These are phyloP conservation scores for Eupelmus urozonus DNA, from an alignment of 2,888 invertebrate genomes.

Conservation along the genomic window DNA sequence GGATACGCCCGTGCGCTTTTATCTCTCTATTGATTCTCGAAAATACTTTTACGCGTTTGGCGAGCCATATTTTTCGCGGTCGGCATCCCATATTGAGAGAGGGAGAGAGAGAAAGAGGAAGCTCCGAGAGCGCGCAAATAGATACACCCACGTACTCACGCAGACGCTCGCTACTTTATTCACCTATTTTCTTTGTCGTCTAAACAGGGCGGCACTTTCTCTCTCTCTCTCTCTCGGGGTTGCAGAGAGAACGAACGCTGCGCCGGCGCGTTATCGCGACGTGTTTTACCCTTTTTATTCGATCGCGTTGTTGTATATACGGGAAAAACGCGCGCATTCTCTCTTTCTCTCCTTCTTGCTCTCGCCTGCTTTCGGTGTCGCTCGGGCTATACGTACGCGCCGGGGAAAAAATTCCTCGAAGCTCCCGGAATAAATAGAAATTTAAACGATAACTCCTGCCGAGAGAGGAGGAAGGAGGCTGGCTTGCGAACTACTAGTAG, in stretches of 20 bases:
- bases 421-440: constrained; percentile 57
- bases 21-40: too few relatives aligned
- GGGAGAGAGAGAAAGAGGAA: not conserved
- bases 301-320: constrained; percentile 23
- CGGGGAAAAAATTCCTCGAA: constrained; percentile 15
- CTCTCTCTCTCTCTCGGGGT: constrained; percentile 12
- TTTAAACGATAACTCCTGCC: constrained; percentile 55
- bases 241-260: constrained; percentile 22
- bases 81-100: not conserved
- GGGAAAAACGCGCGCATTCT: constrained; percentile 7
- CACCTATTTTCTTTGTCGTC: not conserved
- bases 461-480: too few relatives aligned
- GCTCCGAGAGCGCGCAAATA: not conserved
- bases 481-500: too few relatives aligned
- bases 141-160: not conserved
- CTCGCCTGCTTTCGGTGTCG: not conserved
- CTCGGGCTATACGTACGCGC: not conserved
- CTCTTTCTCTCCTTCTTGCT: constrained; percentile 1
- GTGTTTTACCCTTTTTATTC: constrained; percentile 53
- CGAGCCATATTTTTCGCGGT: too few relatives aligned
- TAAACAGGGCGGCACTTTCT: not conserved
- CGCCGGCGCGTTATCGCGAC: constrained; percentile 48
- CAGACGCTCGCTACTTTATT: not conserved
- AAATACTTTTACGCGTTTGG: too few relatives aligned
- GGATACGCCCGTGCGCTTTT: too few relatives aligned